Percentiles rank a stretch among this genome's conserved stretches.
Conservation (phyloP, 1,140 invertebrate genomes). For the Caenorhabditis tropicalis region DNA sequence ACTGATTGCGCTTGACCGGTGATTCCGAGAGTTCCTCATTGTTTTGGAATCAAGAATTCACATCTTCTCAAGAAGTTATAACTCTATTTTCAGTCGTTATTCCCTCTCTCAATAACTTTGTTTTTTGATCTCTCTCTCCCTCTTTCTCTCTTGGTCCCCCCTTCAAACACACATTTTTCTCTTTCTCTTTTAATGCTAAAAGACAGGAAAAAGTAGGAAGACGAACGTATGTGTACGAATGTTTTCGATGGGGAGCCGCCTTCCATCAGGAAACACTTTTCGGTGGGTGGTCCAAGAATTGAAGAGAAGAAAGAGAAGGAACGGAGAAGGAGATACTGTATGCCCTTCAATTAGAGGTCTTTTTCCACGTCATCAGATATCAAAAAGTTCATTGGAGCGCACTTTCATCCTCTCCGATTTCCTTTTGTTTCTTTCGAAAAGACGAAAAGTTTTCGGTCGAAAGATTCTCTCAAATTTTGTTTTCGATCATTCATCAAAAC, state of each 20-base stretch:
- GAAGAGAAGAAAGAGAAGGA: neutral
- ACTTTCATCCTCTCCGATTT: neutral
- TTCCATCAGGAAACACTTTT: constrained; percentile 32
- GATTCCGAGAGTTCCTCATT: too few relatives aligned
- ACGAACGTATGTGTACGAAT: constrained; percentile 1
- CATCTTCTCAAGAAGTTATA: too few relatives aligned
- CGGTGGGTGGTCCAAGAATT: neutral
- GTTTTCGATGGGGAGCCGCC: neutral
- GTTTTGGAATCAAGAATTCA: too few relatives aligned
- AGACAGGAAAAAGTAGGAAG: neutral
- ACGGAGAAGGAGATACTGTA: neutral
- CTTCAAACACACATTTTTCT: neutral
- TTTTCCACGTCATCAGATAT: neutral
- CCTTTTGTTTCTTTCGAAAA: neutral
- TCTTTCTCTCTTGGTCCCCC: neutral
- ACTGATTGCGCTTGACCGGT: too few relatives aligned
- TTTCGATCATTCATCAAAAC: constrained; percentile 28
- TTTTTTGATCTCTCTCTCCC: neutral
- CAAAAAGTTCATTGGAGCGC: neutral
- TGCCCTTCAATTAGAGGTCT: too few relatives aligned
- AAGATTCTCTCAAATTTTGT: neutral
- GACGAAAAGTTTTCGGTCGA: too few relatives aligned
- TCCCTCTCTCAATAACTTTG: constrained; percentile 10
- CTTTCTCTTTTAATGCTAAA: neutral
- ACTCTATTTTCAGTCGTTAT: neutral